Percentiles rank a stretch among this genome's conserved stretches.
Evolutionary conservation across 1,140 invertebrate genomes (phyloP).

Genomic region (Holcopasites calliopsidis): DNA sequence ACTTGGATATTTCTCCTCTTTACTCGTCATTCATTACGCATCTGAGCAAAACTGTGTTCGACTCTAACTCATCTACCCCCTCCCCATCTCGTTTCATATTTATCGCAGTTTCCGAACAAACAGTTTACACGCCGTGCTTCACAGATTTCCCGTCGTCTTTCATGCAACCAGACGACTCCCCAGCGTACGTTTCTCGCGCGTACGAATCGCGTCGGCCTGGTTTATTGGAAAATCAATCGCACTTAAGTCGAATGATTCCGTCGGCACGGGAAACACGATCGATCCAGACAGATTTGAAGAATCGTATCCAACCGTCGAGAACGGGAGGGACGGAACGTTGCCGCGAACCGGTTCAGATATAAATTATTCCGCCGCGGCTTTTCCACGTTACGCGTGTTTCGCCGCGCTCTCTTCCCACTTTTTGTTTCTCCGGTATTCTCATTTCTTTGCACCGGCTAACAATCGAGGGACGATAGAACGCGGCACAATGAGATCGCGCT

Average conservation of each 20-base stretch:
- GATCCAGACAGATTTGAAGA: not conserved
- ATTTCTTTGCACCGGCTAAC: not conserved
- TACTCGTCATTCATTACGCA: no score
- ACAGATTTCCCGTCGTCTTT: conserved; percentile 14
- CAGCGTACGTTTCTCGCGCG: conserved; percentile 10
- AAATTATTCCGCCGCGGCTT: not conserved
- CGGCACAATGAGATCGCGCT: not conserved
- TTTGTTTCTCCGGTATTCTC: not conserved
- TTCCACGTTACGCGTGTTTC: not conserved
- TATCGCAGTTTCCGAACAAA: not conserved
- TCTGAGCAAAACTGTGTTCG: no score
- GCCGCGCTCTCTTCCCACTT: not conserved
- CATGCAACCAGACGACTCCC: not conserved
- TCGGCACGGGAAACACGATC: conserved; percentile 8
- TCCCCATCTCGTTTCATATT: not conserved
- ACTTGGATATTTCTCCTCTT: no score
- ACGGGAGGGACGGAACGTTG: not conserved
- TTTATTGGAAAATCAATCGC: conserved; percentile 58
- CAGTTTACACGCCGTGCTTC: not conserved
- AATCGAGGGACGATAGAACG: not conserved
- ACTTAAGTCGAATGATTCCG: conserved; percentile 53
- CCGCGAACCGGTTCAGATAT: not conserved
- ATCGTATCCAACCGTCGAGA: not conserved
- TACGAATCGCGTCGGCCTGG: not conserved
- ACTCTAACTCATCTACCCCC: no score